A percentile compares a stretch with the other conserved stretches of the same genome.
Evolutionary conservation across 1,140 invertebrate species (phyloP).

Genomic region (Danaus melanippus): DNA sequence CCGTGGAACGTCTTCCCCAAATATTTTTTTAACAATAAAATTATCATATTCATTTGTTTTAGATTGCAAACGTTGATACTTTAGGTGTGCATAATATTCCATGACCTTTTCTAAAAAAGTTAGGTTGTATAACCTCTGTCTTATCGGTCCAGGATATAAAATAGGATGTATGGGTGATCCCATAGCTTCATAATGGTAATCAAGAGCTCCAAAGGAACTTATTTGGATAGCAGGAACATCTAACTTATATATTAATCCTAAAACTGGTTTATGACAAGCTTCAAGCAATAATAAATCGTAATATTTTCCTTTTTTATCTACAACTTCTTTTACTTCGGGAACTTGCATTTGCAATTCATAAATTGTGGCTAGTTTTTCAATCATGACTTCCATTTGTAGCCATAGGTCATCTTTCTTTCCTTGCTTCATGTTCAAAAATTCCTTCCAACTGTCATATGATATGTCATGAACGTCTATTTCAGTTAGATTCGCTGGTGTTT

Average conservation of each 20-base stretch:
- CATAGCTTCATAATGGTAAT: slow-evolving; percentile 18
- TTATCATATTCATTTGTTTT: slow-evolving; percentile 3
- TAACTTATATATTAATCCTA: slow-evolving; percentile 28
- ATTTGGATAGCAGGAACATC: slow-evolving; percentile 36
- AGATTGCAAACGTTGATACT: neutral
- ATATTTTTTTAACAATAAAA: slow-evolving; percentile 20
- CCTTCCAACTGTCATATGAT: slow-evolving; percentile 26
- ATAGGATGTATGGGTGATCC: slow-evolving; percentile 26
- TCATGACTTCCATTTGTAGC: slow-evolving; percentile 10
- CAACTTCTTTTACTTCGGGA: slow-evolving; percentile 22
- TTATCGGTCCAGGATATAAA: slow-evolving; percentile 21
- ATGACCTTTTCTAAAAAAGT: slow-evolving; percentile 21
- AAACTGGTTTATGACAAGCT: slow-evolving; percentile 18
- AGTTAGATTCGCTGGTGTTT: slow-evolving; percentile 28
- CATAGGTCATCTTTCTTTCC: slow-evolving; percentile 13
- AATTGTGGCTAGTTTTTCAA: slow-evolving; percentile 10
- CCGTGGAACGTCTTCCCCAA: slow-evolving; percentile 37
- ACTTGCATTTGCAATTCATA: slow-evolving; percentile 24
- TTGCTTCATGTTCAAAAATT: slow-evolving; percentile 15
- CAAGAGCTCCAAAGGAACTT: slow-evolving; percentile 29
- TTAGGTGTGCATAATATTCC: slow-evolving; percentile 8
- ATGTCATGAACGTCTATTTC: slow-evolving; percentile 45
- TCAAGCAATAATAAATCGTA: slow-evolving; percentile 37
- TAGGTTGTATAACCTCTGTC: slow-evolving; percentile 25
- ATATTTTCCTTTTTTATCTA: slow-evolving; percentile 16